Base-by-base conservation (phyloP, 2,113 vertebrate species). In the Chunga burmeisteri region DNA sequence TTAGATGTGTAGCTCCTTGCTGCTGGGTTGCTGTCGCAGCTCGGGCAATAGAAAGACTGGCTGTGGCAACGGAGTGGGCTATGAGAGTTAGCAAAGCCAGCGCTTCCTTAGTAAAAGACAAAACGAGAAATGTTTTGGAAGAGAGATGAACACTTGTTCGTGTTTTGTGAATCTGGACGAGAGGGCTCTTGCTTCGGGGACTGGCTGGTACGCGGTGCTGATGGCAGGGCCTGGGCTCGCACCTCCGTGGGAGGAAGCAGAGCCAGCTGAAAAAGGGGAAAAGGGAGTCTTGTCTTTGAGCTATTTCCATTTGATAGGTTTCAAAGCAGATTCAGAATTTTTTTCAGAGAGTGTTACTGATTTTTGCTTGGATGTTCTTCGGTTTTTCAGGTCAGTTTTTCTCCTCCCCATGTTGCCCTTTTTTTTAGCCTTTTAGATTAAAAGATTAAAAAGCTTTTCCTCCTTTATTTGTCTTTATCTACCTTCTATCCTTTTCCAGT, bases 321-420 rank as follows among this genome's bases (percentile, higher is more conserved):
- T 88, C 80, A 61, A 53, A 81, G 25, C 30, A 36, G 50, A 32
- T 18, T 85, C 61, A 61, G 44, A 62, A 5, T 8, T n/a, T 62
- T 66, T 86, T 75, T 70, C 29, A 22, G 0, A 0, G 27, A 10
- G 29, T 0, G 0, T 42, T 77, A 46, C 47, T 65, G 40, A 58
- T 87, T 90, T 94, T 70, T 89, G 15, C 47, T 59, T 83, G 21
- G 30, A 26, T 38, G 2, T 44, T 81, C 18, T 77, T 84, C 55
- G 81, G n/a, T 27, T 75, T 67, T 71, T 67, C n/a, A 25, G 8
- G 13, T 72, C 61, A 12, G 5, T 79, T 91, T 83, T 83, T 49
- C 30, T 49, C 30, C 71, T 62, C 22, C 16, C 17, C 10, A 13
- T 13, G 2, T 58, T 65, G 26, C 18, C 59, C 5, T 80, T 49